Base-by-base conservation (phyloP, 1,140 invertebrate species). In the Orius laevigatus region DNA sequence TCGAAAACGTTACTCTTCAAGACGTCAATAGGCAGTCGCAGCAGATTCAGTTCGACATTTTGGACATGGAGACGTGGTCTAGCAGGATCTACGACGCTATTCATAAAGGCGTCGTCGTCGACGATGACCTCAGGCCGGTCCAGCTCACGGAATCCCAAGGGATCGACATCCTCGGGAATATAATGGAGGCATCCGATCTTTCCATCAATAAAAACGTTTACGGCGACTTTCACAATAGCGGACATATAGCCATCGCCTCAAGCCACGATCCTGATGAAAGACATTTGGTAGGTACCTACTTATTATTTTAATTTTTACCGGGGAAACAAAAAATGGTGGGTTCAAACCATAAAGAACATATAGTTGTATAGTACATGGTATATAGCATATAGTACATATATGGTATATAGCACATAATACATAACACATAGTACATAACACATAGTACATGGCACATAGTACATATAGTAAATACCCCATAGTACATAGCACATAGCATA, bases 81-180 rank as follows among this genome's bases (percentile, higher is more conserved):
- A 78, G 82, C 56, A 68, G 81, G 16, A 78, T 87, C 53, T 68
- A 73, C 16, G 73, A 79, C 38, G 83, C 81, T 9, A 79, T 88
- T 45, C 74, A 83, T 38, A 16, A n/a, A 12, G 36, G 36, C 3
- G 10, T 10, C 5, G 36, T 38, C 25, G 53, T 63, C 20, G 59
- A 72, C 60, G 74, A 74, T 9, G 18, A 43, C n/a, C 54, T 54
- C 5, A 25, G 52, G 42, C 64, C 63, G 1, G 59, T 78, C 9
- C 58, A 59, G 0, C 56, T 84, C 14, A 74, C 72, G 38, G 81
- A 84, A 57, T 62, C 65, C 2, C 72, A 67, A 0, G 85, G 84
- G 8, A 87, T 88, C 42, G 81, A 91, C 54, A 66, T 79, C 18
- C 63, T 90, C 2, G 84, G 84, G 5, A 84, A 88, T 58, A 73